Evolutionary conservation across 2,797 vertebrate species (phyloP), one percentile per base, ranked within the genome.

Genomic region (Chaenodraco wilsoni): DNA sequence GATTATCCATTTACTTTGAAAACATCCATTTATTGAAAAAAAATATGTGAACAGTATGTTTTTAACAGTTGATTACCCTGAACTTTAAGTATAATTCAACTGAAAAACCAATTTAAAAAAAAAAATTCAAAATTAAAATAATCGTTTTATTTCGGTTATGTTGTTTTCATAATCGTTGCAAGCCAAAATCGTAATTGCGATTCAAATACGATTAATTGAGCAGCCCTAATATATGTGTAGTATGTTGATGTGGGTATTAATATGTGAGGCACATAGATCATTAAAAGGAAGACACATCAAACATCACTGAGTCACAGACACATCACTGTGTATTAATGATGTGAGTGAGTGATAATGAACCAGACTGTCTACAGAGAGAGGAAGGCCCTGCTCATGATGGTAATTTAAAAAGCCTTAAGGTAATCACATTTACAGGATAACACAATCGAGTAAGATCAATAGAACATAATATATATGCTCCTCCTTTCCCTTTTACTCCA

Each of bases 291-390:
- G 44, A 62, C 19, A 14, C 21, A 49, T 69, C n/a, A 54, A 37
- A 52, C 43, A 65, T 62, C 41, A 50, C 49, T 75, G 65, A 79
- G 37, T 80, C 52, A 50, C 64, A 69, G n/a, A 69, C 57, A 70
- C 49, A 58, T 54, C 61, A 49, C 56, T 64, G 21, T 62, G 23
- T 52, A 3, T 46, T 33, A 27, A 58, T 10, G 14, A 67, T 62
- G 58, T 19, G 54, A 66, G 7, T 7, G 2, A 48, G 6, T 16
- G 40, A 31, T 45, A 55, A 51, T 16, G 9, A 60, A 66, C 31
- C 45, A 51, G 13, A 41, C 16, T 16, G 19, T 48, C n/a, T 33
- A 12, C 19, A 23, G 27, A 51, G 27, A 51, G 37, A 45, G 40
- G 9, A 17, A 14, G 12, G 52, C 31, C 3, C 3, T 16, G 9